These are phyloP conservation scores for Oscheius sp. DNA, from an alignment of 2,888 invertebrate genomes.

Conservation along the genomic window DNA sequence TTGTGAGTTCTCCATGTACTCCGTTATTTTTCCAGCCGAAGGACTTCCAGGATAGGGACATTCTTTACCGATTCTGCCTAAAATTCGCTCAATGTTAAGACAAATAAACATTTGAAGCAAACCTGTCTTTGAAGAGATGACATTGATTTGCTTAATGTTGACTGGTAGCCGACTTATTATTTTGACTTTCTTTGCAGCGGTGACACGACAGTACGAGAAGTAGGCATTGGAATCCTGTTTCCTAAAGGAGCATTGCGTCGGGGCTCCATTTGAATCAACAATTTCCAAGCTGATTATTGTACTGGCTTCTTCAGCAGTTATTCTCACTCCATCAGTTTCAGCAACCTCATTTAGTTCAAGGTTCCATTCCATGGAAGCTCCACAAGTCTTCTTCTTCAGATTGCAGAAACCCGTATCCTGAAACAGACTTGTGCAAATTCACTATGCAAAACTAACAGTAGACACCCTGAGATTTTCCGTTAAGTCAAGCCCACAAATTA, in stretches of 20 bases:
- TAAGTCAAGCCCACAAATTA: neutral
- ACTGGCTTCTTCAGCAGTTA: neutral
- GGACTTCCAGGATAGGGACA: slow-evolving; percentile 18
- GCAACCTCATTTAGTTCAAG: neutral
- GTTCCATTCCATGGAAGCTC: neutral
- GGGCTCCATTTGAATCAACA: neutral
- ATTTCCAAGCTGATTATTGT: neutral
- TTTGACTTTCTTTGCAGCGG: too few species aligned
- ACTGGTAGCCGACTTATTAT: too few species aligned
- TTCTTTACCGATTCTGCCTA: neutral
- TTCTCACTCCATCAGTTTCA: neutral
- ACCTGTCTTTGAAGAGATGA: too few species aligned
- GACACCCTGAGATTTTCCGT: neutral
- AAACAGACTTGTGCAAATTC: too few species aligned
- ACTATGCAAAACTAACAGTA: neutral
- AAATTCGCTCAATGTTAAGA: neutral
- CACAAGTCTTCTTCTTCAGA: neutral
- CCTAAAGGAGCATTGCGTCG: neutral
- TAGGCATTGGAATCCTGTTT: neutral
- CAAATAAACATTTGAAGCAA: neutral
- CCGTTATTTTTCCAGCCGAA: neutral
- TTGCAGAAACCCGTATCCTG: neutral
- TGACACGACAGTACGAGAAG: neutral
- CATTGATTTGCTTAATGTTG: too few species aligned
- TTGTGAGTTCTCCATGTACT: neutral